Conservation (phyloP, 2,797 vertebrate genomes). For the Dermochelys coriacea region DNA sequence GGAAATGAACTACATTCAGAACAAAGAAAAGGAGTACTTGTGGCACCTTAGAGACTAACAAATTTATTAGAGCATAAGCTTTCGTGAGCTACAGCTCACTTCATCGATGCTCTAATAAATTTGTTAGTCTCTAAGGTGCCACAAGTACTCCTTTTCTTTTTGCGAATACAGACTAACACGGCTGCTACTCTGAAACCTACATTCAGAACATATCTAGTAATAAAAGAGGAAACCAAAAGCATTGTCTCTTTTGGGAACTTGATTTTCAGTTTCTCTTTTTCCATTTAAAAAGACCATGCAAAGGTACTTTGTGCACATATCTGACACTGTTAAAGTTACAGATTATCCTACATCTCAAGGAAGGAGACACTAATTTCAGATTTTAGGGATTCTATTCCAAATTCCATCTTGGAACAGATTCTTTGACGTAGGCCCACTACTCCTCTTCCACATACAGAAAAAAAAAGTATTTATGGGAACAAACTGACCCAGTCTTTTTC, state of each 20-base stretch:
- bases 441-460: too few relatives aligned
- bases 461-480: too few relatives aligned
- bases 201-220: not conserved
- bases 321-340: not conserved
- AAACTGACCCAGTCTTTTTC: too few relatives aligned
- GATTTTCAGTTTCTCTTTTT: not conserved
- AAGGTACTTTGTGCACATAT: not conserved
- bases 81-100: too few relatives aligned
- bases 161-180: too few relatives aligned
- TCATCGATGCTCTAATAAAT: too few relatives aligned
- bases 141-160: too few relatives aligned
- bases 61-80: too few relatives aligned
- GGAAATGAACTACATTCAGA: not conserved
- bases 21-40: too few relatives aligned
- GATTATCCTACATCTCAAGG: not conserved
- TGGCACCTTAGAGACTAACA: too few relatives aligned
- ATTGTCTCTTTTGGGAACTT: not conserved
- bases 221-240: not conserved
- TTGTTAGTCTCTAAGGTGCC: too few relatives aligned
- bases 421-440: not conserved
- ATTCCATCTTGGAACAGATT: not conserved
- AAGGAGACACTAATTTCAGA: not conserved
- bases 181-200: too few relatives aligned
- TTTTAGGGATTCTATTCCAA: not conserved
- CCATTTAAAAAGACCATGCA: not conserved